These are phyloP conservation scores for Thera britannica DNA, from an alignment of 2,888 invertebrate genomes.

Conservation along the genomic window DNA sequence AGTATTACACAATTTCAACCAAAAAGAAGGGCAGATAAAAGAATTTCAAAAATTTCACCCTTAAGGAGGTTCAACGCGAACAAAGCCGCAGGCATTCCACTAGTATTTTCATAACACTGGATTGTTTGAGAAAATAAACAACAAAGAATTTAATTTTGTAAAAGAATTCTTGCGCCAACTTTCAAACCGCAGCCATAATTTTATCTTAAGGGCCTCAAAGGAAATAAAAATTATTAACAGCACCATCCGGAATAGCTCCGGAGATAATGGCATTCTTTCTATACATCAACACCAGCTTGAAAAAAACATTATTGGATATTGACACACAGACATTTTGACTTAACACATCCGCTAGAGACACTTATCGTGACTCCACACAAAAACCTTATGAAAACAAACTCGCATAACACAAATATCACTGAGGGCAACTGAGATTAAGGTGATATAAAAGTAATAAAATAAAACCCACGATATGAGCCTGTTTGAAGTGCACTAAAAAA, in stretches of 20 bases:
- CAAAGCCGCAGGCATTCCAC: neutral
- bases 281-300: no score
- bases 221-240: conserved; percentile 41
- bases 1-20: no score
- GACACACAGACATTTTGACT: no score
- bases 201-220: conserved; percentile 40
- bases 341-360: no score
- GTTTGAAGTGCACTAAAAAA: no score
- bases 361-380: no score
- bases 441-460: no score
- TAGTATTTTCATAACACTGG: conserved; percentile 6
- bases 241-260: conserved; percentile 27
- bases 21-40: neutral
- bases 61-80: neutral
- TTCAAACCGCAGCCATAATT: conserved; percentile 35
- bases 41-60: neutral
- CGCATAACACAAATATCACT: no score
- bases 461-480: no score
- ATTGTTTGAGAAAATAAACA: conserved; percentile 8
- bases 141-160: conserved; percentile 21
- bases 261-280: conserved; percentile 1
- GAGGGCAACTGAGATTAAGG: no score
- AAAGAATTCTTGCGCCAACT: conserved; percentile 31
- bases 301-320: neutral
- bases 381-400: no score